Evolutionary conservation across 1,140 invertebrate genomes (phyloP).

Genomic region (Meloidogyne hapla): DNA sequence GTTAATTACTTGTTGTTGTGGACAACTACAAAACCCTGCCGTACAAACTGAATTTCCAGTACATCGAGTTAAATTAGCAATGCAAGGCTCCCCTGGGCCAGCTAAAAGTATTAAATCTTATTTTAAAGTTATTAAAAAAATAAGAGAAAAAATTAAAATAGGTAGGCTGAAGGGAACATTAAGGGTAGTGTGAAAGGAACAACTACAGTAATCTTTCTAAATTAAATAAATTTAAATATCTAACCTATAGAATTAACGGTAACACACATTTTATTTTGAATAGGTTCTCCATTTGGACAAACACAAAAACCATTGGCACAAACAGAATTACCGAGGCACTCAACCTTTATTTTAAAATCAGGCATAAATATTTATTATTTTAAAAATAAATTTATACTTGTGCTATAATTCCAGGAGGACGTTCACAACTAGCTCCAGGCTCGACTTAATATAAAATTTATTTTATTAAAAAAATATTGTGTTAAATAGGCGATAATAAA

Average conservation of each 20-base stretch:
- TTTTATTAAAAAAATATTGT: too few species aligned
- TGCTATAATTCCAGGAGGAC: background rate
- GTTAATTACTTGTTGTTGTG: slow-evolving; percentile 29
- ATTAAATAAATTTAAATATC: background rate
- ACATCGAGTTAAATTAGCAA: slow-evolving; percentile 42
- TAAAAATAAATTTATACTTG: background rate
- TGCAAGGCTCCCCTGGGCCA: slow-evolving; percentile 44
- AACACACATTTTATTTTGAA: slow-evolving; percentile 52
- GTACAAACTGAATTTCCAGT: slow-evolving; percentile 40
- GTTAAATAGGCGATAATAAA: too few species aligned
- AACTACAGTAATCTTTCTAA: too few species aligned
- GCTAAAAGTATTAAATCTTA: slow-evolving; percentile 35
- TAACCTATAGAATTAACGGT: slow-evolving; percentile 50
- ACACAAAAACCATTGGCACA: slow-evolving; percentile 52
- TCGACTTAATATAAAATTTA: slow-evolving; percentile 33
- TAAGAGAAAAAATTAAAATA: too few species aligned
- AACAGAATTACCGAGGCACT: slow-evolving; percentile 46
- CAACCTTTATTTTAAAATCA: background rate
- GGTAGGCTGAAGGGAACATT: too few species aligned
- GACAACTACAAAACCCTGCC: slow-evolving; percentile 43
- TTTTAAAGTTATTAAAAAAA: background rate
- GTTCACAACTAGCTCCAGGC: slow-evolving; percentile 43
- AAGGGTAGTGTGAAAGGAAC: too few species aligned
- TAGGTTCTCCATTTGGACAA: slow-evolving; percentile 50
- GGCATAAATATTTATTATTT: background rate